Evolutionary conservation across 2,797 vertebrate species (phyloP).

Genomic region (Bufotes viridis): DNA sequence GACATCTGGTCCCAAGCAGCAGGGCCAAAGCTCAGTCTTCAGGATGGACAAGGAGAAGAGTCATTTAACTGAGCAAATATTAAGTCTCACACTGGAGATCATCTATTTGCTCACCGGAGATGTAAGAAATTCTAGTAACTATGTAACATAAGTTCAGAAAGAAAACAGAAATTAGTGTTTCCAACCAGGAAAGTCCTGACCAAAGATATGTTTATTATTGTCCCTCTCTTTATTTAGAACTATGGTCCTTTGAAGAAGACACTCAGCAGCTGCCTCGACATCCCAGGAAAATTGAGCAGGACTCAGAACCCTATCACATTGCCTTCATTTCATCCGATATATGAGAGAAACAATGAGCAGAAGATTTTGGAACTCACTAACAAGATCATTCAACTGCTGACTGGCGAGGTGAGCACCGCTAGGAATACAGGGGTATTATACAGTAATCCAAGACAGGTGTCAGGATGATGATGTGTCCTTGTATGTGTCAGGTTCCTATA

Average conservation of each 20-base stretch:
- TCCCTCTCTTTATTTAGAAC: background rate
- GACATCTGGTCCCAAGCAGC: background rate
- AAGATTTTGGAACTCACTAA: background rate
- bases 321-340: background rate
- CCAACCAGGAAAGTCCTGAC: background rate
- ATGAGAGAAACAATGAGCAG: conserved; percentile 13
- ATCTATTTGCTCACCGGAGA: conserved; percentile 38
- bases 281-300: background rate
- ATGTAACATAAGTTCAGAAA: background rate
- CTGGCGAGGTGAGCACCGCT: background rate
- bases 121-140: background rate
- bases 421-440: background rate
- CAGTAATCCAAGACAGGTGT: background rate
- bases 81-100: conserved; percentile 36
- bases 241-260: background rate
- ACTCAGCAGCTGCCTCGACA: background rate
- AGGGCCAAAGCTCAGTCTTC: background rate
- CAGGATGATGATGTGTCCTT: background rate
- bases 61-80: conserved; percentile 7
- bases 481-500: conserved; percentile 5
- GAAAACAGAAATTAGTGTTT: background rate
- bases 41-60: conserved; percentile 19
- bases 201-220: background rate
- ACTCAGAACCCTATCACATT: background rate
- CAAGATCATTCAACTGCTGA: conserved; percentile 21